Evolutionary conservation across 2,888 invertebrate species (phyloP), one percentile per base, ranked within the genome.

Genomic region (Hypercompe scribonia): DNA sequence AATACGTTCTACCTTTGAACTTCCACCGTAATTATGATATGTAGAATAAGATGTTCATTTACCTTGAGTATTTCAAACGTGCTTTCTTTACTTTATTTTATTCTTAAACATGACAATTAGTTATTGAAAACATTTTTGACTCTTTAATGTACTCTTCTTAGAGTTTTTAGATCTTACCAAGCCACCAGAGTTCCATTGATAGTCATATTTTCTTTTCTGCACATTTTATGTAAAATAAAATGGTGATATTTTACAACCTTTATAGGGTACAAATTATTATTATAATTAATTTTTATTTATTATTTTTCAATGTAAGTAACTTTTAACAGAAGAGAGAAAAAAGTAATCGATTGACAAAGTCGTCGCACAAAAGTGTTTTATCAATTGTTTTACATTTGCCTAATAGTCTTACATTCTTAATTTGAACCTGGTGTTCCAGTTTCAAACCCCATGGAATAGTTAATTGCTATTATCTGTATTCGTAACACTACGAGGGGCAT

Each of bases 401-500:
- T 24, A 24, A 21, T 50, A 50, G 54, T 54, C 0, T 11, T 65
- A 8, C 18, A 46, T 46, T 66, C 33, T 54, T 54, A 50, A 36
- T 46, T 34, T 50, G 28, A 72, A 77, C 68, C 73, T 69, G 66
- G n/a, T 65, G 78, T 80, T 77, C 81, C 73, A 85, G 75, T 84
- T 82, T 84, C 68, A 65, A 79, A 75, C 77, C 72, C 72, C 72
- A 76, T 81, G 76, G 78, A 88, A 86, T 84, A 84, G 84, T 78
- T 90, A 91, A 91, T 88, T 89, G 88, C 85, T 82, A 87, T 89
- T 91, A 93, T 92, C 90, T 87, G 83, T 85, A 84, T 82, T 86
- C 81, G 84, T 83, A 78, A 79, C 77, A 81, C 78, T 78, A 80
- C 85, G 80, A 83, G 88, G 91, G 90, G 90, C 93, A 93, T 94